A percentile compares a stretch with the other conserved stretches of the same genome.
Conservation (phyloP, 2,888 invertebrate genomes). For the Tipula helvola region DNA sequence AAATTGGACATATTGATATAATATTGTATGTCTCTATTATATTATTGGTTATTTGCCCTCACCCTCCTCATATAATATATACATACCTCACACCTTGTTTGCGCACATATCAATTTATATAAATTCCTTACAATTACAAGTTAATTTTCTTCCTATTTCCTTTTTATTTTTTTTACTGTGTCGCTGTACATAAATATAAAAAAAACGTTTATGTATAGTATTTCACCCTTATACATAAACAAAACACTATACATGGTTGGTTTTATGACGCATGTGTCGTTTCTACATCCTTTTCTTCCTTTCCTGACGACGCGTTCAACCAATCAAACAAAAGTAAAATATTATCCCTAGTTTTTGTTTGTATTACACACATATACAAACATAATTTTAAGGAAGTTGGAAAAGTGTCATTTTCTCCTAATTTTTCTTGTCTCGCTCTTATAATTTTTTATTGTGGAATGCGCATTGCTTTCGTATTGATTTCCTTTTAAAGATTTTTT, state of each 20-base stretch:
- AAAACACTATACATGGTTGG: not conserved
- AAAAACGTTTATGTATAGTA: not conserved
- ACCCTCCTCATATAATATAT: not conserved
- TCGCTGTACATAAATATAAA: not conserved
- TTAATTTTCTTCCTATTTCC: slow-evolving; percentile 4
- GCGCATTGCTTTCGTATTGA: not conserved
- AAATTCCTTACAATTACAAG: not conserved
- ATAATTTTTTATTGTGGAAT: not conserved
- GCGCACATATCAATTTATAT: not conserved
- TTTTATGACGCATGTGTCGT: not conserved
- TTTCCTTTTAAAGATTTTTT: not conserved
- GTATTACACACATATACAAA: not conserved
- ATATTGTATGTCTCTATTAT: not conserved
- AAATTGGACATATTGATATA: slow-evolving; percentile 4
- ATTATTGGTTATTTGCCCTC: not conserved
- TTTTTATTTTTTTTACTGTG: not conserved
- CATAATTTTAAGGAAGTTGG: not conserved
- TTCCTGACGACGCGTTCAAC: not conserved
- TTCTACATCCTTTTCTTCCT: not conserved
- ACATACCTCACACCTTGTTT: not conserved
- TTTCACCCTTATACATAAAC: not conserved
- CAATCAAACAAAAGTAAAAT: not conserved
- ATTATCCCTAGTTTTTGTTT: not conserved
- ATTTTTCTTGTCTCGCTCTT: not conserved
- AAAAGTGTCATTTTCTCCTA: not conserved